A percentile compares a stretch with the other conserved stretches of the same genome.
Evolutionary conservation across 2,797 vertebrate genomes (phyloP).

Genomic region (Coilia nasus): DNA sequence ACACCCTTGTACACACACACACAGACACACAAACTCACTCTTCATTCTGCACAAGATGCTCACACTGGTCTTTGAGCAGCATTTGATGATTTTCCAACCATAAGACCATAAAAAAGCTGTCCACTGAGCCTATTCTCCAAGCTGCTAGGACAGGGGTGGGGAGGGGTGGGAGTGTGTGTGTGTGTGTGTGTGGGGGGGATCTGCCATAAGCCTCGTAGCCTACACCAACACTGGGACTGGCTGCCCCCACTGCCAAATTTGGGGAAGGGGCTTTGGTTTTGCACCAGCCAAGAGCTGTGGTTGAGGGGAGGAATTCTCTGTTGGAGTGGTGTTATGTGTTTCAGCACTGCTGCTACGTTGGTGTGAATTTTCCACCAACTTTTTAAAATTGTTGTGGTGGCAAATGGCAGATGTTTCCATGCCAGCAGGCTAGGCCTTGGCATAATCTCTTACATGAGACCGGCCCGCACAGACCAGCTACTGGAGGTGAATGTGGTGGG

Average conservation of each 20-base stretch:
- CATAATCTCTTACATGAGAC: background rate
- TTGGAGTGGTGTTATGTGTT: conserved; percentile 39
- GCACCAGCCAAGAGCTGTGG: conserved; percentile 42
- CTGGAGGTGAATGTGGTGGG: background rate
- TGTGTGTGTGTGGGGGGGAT: background rate
- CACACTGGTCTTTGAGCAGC: conserved; percentile 30
- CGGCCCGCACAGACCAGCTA: background rate
- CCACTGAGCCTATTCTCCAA: background rate
- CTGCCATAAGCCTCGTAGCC: conserved; percentile 29
- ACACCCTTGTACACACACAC: conserved; percentile 28
- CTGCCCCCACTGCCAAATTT: conserved; percentile 39
- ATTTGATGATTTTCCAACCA: conserved; percentile 27
- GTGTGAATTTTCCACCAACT: conserved; percentile 8
- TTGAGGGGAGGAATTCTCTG: conserved; percentile 46
- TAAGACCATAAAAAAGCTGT: conserved; percentile 8
- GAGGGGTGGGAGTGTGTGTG: conserved; percentile 19
- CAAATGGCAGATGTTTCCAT: background rate
- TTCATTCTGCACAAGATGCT: conserved; percentile 33
- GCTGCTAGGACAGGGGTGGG: background rate
- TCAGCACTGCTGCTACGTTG: conserved; percentile 28
- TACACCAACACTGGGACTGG: conserved; percentile 33
- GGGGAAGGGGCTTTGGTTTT: conserved; percentile 42
- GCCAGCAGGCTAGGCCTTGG: background rate
- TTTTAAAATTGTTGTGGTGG: background rate
- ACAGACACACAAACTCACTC: conserved; percentile 30